Percentiles rank a stretch among this genome's conserved stretches.
phyloP scores from a whole-genome alignment of 2,797 vertebrate genomes.

The Melanotaenia pygmaea region DNA sequence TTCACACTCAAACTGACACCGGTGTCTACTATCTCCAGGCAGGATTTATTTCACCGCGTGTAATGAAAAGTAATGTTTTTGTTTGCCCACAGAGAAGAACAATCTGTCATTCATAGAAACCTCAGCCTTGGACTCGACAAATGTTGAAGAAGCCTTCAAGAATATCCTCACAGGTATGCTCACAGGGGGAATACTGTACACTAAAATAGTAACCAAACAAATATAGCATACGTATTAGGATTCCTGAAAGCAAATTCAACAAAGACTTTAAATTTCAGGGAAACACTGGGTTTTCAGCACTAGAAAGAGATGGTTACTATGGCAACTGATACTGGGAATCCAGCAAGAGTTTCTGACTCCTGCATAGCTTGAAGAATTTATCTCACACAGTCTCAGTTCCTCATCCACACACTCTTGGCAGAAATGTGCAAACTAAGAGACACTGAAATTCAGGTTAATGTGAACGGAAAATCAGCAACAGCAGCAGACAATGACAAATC shows the following conservation, averaged over 20 bases:
- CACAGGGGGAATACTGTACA: background rate
- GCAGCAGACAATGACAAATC: background rate
- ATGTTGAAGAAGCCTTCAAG: slow-evolving; percentile 98
- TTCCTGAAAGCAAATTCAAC: background rate
- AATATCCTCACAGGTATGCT: slow-evolving; percentile 95
- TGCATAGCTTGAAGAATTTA: background rate
- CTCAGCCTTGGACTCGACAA: slow-evolving; percentile 97
- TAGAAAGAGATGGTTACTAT: background rate
- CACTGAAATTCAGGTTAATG: background rate
- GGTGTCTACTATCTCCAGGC: background rate
- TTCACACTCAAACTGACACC: background rate
- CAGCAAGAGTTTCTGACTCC: background rate
- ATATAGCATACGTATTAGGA: background rate
- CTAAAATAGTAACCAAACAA: background rate
- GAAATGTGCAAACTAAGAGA: background rate
- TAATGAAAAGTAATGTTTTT: background rate
- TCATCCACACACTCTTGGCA: background rate
- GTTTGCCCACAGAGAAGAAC: slow-evolving; percentile 90
- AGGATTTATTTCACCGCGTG: background rate
- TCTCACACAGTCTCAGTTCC: background rate
- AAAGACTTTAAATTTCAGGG: background rate
- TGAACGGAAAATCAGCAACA: background rate
- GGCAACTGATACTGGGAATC: background rate
- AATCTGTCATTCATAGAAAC: slow-evolving; percentile 98
- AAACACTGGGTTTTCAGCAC: background rate